Percentiles rank a stretch among this genome's conserved stretches.
Evolutionary conservation across 2,113 vertebrate genomes (phyloP).

Genomic region (Osmerus mordax): DNA sequence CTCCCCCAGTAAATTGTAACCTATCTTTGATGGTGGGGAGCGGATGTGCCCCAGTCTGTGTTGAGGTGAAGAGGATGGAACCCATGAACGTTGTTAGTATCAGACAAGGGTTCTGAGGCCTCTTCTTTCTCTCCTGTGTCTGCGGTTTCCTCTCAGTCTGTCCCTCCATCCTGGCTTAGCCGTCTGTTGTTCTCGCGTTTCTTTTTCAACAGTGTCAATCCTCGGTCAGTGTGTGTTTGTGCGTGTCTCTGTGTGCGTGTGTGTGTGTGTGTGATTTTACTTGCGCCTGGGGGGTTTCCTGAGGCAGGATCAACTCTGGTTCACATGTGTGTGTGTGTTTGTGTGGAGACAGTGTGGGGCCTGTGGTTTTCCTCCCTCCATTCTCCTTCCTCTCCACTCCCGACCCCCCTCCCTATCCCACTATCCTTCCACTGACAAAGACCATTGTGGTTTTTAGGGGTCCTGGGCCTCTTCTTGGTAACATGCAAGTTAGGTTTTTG

Average conservation of each 20-base stretch:
- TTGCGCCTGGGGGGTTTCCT: conserved; percentile 15
- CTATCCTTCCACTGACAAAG: neutral
- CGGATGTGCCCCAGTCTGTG: too few relatives aligned
- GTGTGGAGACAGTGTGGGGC: conserved; percentile 64
- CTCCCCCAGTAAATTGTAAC: too few relatives aligned
- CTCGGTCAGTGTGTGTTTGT: conserved; percentile 31
- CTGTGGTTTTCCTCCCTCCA: conserved; percentile 61
- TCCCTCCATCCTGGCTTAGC: neutral
- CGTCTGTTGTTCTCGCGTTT: conserved; percentile 45
- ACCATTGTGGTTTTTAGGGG: too few relatives aligned
- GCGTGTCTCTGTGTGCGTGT: conserved; percentile 19
- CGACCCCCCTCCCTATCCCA: neutral
- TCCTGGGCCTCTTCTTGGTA: too few relatives aligned
- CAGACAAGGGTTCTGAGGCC: conserved; percentile 37
- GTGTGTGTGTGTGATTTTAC: conserved; percentile 40
- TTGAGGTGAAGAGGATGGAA: conserved; percentile 10
- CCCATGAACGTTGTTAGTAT: conserved; percentile 22
- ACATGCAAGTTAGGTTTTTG: too few relatives aligned
- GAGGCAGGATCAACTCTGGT: conserved; percentile 52
- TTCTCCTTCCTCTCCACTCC: conserved; percentile 10
- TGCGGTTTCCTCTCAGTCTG: conserved; percentile 53
- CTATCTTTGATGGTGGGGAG: too few relatives aligned
- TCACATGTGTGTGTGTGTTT: conserved; percentile 50
- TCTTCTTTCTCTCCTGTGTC: conserved; percentile 53
- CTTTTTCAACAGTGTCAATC: conserved; percentile 46